A percentile compares a stretch with the other conserved stretches of the same genome.
phyloP scores from a whole-genome alignment of 2,888 invertebrate species.

The Cataglyphis cursor region DNA sequence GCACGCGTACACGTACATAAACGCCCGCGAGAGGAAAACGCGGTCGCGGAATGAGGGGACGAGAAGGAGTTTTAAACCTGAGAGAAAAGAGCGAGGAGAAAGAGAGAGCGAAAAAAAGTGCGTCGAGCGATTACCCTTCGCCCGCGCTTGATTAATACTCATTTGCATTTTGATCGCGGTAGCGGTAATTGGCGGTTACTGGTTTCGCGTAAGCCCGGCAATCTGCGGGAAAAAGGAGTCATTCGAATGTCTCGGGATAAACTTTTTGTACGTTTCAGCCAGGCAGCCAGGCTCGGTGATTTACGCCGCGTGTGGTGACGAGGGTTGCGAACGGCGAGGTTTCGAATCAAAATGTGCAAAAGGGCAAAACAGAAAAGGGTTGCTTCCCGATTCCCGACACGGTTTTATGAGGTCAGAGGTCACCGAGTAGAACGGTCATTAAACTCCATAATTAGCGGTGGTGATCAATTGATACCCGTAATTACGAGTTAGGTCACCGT shows the following conservation, averaged over 20 bases:
- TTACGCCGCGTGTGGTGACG: neutral
- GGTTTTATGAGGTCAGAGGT: constrained; percentile 39
- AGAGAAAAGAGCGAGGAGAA: neutral
- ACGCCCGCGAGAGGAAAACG: constrained; percentile 23
- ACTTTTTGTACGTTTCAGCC: constrained; percentile 9
- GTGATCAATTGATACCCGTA: neutral
- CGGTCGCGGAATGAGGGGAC: neutral
- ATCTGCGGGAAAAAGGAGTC: constrained; percentile 41
- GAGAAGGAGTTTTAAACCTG: neutral
- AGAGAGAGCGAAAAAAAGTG: constrained; percentile 52
- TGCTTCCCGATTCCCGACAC: neutral
- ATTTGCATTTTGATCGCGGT: constrained; percentile 78
- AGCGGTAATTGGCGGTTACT: constrained; percentile 69
- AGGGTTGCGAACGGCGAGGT: constrained; percentile 7
- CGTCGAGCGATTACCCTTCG: constrained; percentile 66
- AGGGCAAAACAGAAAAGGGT: constrained; percentile 16
- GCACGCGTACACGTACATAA: constrained; percentile 61
- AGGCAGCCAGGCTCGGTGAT: neutral
- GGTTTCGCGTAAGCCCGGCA: constrained; percentile 62
- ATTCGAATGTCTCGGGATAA: constrained; percentile 19
- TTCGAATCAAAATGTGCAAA: neutral
- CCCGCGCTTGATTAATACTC: constrained; percentile 74
- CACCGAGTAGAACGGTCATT: constrained; percentile 3
- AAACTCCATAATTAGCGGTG: constrained; percentile 45
- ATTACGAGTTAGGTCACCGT: constrained; percentile 8